Evolutionary conservation across 2,113 vertebrate species (phyloP).

Genomic region (Heterotis niloticus): DNA sequence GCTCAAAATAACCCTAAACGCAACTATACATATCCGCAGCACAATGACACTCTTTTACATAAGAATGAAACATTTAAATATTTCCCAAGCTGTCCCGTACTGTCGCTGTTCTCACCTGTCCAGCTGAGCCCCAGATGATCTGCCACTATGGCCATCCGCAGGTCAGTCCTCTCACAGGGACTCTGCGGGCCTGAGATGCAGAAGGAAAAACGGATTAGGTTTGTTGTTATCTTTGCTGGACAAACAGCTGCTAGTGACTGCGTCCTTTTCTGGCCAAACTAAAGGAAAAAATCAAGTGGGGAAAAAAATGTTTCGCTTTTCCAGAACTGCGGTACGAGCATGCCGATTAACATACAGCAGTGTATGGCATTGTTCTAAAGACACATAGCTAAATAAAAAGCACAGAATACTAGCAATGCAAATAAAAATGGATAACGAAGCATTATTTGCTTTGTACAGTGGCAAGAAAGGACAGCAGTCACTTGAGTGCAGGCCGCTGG

Average conservation of each 20-base stretch:
- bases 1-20: no score
- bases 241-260: conserved; percentile 25
- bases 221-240: background rate
- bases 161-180: conserved; percentile 96
- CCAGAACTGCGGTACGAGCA: background rate
- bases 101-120: conserved; percentile 81
- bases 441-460: conserved; percentile 11
- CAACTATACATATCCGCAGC: no score
- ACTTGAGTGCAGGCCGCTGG: conserved; percentile 17
- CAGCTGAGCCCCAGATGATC: conserved; percentile 98
- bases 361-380: background rate
- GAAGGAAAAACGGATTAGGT: conserved; percentile 46
- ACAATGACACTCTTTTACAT: no score
- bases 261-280: conserved; percentile 55
- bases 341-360: background rate
- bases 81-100: no score
- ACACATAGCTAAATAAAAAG: background rate
- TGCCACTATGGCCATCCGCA: conserved; percentile 97
- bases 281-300: no score
- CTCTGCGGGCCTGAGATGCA: conserved; percentile 93
- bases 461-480: conserved; percentile 39
- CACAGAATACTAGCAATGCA: background rate
- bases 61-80: no score
- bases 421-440: background rate
- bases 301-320: background rate